These are phyloP conservation scores for Sepiola atlantica DNA, from an alignment of 2,888 invertebrate genomes.

Conservation along the genomic window DNA sequence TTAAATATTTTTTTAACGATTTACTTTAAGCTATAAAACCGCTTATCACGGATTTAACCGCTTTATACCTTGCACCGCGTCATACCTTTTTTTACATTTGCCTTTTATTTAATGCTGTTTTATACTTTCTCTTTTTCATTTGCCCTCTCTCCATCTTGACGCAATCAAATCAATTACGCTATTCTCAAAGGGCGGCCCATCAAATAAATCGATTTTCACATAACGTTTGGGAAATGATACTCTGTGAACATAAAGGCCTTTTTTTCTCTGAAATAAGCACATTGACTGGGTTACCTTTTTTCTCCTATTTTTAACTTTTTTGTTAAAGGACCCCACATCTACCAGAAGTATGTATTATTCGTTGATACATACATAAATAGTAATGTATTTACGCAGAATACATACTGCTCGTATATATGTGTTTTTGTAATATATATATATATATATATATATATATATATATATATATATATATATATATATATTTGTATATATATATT, in stretches of 20 bases:
- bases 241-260: neutral
- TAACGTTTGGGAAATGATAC: neutral
- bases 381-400: too few species aligned
- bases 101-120: neutral
- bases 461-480: too few species aligned
- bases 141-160: neutral
- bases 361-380: too few species aligned
- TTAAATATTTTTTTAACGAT: neutral
- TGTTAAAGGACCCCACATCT: neutral
- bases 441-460: too few species aligned
- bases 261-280: neutral
- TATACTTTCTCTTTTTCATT: neutral
- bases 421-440: too few species aligned
- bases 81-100: neutral
- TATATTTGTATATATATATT: too few species aligned
- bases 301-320: neutral
- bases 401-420: too few species aligned
- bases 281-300: neutral
- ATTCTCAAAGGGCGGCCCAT: constrained; percentile 19
- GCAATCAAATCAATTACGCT: constrained; percentile 13
- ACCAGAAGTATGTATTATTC: neutral
- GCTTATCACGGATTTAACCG: neutral
- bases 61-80: too few species aligned
- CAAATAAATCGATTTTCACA: neutral
- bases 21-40: neutral